Evolutionary conservation across 2,113 vertebrate species (phyloP).

Genomic region (Toxotes chatareus): DNA sequence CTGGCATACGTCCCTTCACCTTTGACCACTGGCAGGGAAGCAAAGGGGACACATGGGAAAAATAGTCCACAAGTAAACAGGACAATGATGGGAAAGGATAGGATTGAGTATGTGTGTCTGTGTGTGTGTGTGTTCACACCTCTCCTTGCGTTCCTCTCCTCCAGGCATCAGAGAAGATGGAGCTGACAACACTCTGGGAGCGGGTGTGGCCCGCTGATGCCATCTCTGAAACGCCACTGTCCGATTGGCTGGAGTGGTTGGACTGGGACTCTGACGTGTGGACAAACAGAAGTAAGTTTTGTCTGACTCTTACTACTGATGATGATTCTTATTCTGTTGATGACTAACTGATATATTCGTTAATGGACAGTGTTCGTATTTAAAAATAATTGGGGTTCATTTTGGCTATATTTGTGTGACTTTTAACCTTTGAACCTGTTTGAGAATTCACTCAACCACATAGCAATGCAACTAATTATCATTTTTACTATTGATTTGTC

Average conservation of each 20-base stretch:
- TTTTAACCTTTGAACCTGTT: too few species aligned
- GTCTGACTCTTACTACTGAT: not conserved
- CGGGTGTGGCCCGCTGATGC: slow-evolving; percentile 90
- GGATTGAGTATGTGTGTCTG: slow-evolving; percentile 2
- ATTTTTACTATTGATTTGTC: too few species aligned
- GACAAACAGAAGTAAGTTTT: not conserved
- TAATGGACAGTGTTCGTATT: too few species aligned
- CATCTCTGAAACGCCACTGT: slow-evolving; percentile 96
- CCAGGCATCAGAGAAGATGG: slow-evolving; percentile 99
- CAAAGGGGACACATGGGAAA: slow-evolving; percentile 66
- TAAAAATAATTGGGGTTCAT: too few species aligned
- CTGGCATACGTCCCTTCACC: slow-evolving; percentile 85
- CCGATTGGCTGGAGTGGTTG: slow-evolving; percentile 97
- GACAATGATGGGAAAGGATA: not conserved
- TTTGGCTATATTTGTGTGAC: too few species aligned
- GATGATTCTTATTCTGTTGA: not conserved
- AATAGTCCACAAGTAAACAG: slow-evolving; percentile 2
- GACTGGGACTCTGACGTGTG: slow-evolving; percentile 91
- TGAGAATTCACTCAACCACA: too few species aligned
- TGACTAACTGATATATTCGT: too few species aligned
- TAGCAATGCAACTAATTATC: too few species aligned
- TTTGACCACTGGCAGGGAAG: slow-evolving; percentile 89
- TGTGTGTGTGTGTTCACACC: slow-evolving; percentile 79
- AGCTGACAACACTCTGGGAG: slow-evolving; percentile 96
- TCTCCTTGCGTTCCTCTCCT: slow-evolving; percentile 96